A percentile compares a stretch with the other conserved stretches of the same genome.
Conservation (phyloP, 2,888 invertebrate genomes). For the Drosophila melanocephala region DNA sequence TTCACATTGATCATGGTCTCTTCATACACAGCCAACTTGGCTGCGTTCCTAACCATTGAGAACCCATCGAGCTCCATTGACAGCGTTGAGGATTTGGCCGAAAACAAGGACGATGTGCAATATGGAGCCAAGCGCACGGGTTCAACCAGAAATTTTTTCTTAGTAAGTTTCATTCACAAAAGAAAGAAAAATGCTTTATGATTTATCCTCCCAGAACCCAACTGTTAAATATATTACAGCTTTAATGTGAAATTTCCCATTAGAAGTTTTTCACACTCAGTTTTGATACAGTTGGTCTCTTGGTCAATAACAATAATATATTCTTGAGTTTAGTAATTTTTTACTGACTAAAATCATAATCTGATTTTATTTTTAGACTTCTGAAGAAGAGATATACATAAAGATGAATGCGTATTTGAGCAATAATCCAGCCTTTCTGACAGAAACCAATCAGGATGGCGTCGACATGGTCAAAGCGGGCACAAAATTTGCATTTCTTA, state of each 20-base stretch:
- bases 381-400: conserved; percentile 90
- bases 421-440: conserved; percentile 86
- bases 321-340: background rate
- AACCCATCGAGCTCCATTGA: conserved; percentile 89
- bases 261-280: background rate
- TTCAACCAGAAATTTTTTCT: conserved; percentile 95
- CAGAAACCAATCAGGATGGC: conserved; percentile 87
- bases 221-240: background rate
- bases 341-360: background rate
- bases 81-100: conserved; percentile 93
- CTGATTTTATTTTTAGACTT: conserved; percentile 86
- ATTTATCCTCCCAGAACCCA: background rate
- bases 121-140: conserved; percentile 95
- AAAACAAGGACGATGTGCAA: conserved; percentile 90
- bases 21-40: conserved; percentile 96
- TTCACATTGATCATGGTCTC: conserved; percentile 92
- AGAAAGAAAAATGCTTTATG: background rate
- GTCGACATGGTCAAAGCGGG: conserved; percentile 85
- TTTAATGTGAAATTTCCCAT: background rate
- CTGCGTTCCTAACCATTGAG: conserved; percentile 95
- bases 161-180: conserved; percentile 86
- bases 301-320: background rate
- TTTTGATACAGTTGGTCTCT: background rate
- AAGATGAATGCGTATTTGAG: conserved; percentile 93
- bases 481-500: conserved; percentile 89